phyloP scores from a whole-genome alignment of 2,888 invertebrate species.

The Podotricha telesiphe region DNA sequence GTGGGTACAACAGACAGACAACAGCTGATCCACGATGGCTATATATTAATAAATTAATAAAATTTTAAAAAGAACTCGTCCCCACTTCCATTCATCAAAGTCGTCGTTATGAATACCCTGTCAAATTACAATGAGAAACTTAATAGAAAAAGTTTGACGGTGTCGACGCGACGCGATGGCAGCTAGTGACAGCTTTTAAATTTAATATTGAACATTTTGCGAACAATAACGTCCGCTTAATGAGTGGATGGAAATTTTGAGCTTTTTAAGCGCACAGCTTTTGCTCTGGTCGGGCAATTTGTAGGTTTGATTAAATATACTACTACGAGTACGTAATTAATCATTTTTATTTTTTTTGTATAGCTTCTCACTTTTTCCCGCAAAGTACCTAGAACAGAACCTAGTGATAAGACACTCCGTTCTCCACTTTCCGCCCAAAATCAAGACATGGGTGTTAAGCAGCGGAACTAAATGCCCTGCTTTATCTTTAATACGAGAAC shows the following conservation, averaged over 20 bases:
- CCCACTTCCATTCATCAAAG: conserved; percentile 68
- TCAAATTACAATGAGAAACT: conserved; percentile 78
- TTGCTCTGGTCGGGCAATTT: not conserved
- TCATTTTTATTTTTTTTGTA: too few species aligned
- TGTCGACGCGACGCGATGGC: conserved; percentile 48
- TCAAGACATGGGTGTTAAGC: not conserved
- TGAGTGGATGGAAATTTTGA: conserved; percentile 41
- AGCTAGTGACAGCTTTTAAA: conserved; percentile 58
- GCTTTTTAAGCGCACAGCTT: not conserved
- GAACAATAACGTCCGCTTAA: conserved; percentile 50
- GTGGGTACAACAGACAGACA: too few species aligned
- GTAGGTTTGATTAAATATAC: too few species aligned
- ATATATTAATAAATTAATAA: conserved; percentile 15
- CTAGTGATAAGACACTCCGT: too few species aligned
- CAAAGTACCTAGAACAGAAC: too few species aligned
- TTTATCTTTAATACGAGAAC: too few species aligned
- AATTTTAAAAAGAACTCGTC: conserved; percentile 11
- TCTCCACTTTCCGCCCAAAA: too few species aligned
- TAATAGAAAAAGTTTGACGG: conserved; percentile 81
- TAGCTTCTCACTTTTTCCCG: too few species aligned
- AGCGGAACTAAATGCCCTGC: not conserved
- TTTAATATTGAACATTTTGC: conserved; percentile 65
- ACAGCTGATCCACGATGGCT: too few species aligned
- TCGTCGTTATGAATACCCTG: conserved; percentile 77
- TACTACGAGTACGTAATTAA: too few species aligned